Base-by-base conservation (phyloP, 2,888 invertebrate species). In the Drosophila formosana region DNA sequence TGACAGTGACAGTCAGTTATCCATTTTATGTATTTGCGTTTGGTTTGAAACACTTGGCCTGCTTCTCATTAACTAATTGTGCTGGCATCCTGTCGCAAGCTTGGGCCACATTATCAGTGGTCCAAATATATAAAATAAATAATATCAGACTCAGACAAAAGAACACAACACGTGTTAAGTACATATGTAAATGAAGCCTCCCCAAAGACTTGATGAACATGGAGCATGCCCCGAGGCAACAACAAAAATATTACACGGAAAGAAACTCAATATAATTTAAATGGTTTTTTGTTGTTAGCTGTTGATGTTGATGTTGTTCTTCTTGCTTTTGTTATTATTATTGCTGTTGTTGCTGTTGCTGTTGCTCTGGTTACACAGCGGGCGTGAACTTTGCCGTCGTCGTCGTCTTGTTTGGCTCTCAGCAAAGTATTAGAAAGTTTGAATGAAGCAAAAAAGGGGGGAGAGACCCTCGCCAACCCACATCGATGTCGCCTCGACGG, bases 1-100 rank as follows among this genome's bases (percentile, higher is more conserved):
- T 13, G 39, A 39, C 37, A 37, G 11, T 37, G 37, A 37, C 39
- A 41, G 39, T 55, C 56, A 64, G 18, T 45, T 62, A 67, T 6
- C 28, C 57, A 30, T 41, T 66, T 61, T 61, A 28, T 13, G 53
- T 72, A 80, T 82, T 73, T 76, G 66, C 66, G 72, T 80, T 74
- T 66, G 70, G 70, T 61, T 56, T 58, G 37, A 55, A 66, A 65
- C 79, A 56, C 75, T 81, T 67, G 52, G 65, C 47, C 39, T 52
- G 72, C 26, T 70, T 74, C 80, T 82, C 77, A 88, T 82, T 88
- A 85, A 80, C 77, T 85, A 88, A 82, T 88, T 85, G 88, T 45
- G 37, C 34, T 53, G 58, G 45, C 41, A 18, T 26, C 6, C 23
- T 58, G 13, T 6, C 30, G 4, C 53, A 18, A 18, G 18, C 43